Percentiles rank a stretch among this genome's conserved stretches.
Evolutionary conservation across 2,113 vertebrate species (phyloP).

Genomic region (Clinocottus analis): DNA sequence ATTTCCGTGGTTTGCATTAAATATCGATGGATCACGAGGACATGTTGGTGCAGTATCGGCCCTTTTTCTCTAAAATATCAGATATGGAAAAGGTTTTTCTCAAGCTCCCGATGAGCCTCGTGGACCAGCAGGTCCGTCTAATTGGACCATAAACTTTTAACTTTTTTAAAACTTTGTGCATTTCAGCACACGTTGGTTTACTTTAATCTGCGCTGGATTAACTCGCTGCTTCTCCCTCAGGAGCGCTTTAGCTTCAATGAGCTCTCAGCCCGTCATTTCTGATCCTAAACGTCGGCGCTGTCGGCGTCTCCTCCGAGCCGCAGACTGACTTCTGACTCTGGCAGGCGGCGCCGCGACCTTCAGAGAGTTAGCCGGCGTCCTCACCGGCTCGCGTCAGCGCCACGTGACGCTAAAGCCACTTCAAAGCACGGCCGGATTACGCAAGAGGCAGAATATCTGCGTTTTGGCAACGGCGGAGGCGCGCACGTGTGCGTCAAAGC

Average conservation of each 20-base stretch:
- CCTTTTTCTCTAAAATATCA: not conserved
- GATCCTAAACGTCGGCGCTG: no score
- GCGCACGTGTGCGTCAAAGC: conserved; percentile 51
- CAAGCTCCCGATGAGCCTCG: not conserved
- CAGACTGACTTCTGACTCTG: conserved; percentile 11
- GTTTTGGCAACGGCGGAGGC: conserved; percentile 47
- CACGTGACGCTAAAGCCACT: conserved; percentile 44
- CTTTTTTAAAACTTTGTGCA: no score
- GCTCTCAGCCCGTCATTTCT: not conserved
- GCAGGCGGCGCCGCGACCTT: conserved; percentile 31
- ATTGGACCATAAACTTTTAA: no score
- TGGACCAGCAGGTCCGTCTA: not conserved
- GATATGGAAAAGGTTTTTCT: not conserved
- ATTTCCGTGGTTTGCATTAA: no score
- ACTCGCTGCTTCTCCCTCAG: not conserved
- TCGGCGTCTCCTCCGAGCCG: no score
- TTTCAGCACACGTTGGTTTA: not conserved
- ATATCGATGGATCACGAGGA: not conserved
- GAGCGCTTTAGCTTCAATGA: not conserved
- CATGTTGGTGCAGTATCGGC: not conserved
- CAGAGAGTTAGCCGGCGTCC: conserved; percentile 27
- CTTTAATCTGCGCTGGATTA: no score
- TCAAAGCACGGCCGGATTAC: conserved; percentile 56
- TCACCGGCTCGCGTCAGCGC: conserved; percentile 27
- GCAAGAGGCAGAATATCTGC: conserved; percentile 49